Conservation (phyloP, 2,888 invertebrate genomes). For the Thymelicus lineola region DNA sequence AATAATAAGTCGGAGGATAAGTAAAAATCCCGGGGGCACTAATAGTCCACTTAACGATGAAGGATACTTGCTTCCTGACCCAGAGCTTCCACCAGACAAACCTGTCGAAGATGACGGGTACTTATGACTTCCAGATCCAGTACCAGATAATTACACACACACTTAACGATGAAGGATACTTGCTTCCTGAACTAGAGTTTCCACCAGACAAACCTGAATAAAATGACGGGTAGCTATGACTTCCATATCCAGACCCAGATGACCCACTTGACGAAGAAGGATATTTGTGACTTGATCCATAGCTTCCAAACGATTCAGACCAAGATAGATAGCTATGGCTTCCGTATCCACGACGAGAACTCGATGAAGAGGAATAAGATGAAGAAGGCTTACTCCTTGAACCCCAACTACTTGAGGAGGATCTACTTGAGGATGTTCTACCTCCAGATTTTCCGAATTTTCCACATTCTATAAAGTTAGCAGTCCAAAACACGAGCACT, state of each 20-base stretch:
- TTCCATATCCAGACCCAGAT: conserved; percentile 36
- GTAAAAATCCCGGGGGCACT: conserved; percentile 36
- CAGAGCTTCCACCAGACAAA: conserved; percentile 44
- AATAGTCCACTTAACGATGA: conserved; percentile 47
- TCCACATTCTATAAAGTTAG: conserved; percentile 56
- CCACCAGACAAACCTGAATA: neutral
- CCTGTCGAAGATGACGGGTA: conserved; percentile 43
- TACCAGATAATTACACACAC: conserved; percentile 42
- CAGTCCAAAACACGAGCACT: conserved; percentile 56
- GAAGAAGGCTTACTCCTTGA: conserved; percentile 41
- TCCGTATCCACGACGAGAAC: conserved; percentile 12
- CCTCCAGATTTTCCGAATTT: conserved; percentile 37
- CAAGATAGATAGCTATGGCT: conserved; percentile 4
- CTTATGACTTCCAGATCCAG: conserved; percentile 33
- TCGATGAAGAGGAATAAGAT: conserved; percentile 35
- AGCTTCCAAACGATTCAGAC: neutral
- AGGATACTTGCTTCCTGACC: conserved; percentile 44
- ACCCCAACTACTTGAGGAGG: conserved; percentile 28
- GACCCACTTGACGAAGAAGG: conserved; percentile 36
- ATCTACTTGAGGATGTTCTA: conserved; percentile 33
- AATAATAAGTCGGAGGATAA: conserved; percentile 55
- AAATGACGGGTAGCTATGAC: neutral
- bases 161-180: conserved; percentile 40
- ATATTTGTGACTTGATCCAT: conserved; percentile 30
- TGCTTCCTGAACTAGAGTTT: conserved; percentile 11